Evolutionary conservation across 1,140 invertebrate genomes (phyloP).

Genomic region (Stegodyphus dumicola): DNA sequence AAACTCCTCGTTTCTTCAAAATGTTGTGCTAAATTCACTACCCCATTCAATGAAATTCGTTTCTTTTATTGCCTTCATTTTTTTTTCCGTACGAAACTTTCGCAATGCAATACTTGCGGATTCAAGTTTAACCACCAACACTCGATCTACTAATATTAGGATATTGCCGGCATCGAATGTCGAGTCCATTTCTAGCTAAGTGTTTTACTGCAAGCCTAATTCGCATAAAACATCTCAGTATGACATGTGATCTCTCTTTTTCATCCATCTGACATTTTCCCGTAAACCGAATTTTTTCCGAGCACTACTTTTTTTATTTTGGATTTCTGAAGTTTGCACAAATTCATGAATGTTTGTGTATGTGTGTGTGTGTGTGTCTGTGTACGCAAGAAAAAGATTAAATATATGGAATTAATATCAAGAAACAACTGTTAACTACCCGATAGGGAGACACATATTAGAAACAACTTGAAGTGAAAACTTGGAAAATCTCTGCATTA

Average conservation of each 20-base stretch:
- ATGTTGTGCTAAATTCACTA: background rate
- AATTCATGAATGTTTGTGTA: too few species aligned
- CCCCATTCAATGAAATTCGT: background rate
- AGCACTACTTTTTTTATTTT: too few species aligned
- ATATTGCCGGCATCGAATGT: background rate
- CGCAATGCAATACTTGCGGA: background rate
- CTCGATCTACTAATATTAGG: background rate
- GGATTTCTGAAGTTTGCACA: too few species aligned
- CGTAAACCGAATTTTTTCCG: background rate
- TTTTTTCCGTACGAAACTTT: background rate
- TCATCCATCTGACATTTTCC: background rate
- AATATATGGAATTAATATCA: too few species aligned
- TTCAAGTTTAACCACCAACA: background rate
- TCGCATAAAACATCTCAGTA: background rate
- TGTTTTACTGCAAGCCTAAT: background rate
- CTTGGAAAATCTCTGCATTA: too few species aligned
- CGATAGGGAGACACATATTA: too few species aligned
- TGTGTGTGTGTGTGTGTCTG: too few species aligned
- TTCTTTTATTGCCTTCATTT: background rate
- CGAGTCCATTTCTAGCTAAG: background rate
- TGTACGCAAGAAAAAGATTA: too few species aligned
- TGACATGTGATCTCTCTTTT: background rate
- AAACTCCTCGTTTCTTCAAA: too few species aligned
- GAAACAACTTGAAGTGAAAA: too few species aligned
- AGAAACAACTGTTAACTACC: too few species aligned